These are phyloP conservation scores for Anguilla japonica DNA, from an alignment of 2,113 vertebrate species.

Conservation along the genomic window DNA sequence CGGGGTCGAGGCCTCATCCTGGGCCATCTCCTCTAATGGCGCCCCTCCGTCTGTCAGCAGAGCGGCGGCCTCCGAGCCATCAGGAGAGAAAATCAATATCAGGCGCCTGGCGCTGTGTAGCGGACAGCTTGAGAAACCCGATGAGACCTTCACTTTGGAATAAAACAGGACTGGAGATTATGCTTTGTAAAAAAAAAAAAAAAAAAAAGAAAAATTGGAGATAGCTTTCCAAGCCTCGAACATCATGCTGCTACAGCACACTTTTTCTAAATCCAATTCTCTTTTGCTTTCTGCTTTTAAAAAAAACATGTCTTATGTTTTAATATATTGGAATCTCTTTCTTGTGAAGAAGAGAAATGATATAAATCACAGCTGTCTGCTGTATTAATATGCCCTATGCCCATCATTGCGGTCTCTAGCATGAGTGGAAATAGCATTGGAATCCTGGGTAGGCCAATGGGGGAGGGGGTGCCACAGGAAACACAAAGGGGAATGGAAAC, in stretches of 20 bases:
- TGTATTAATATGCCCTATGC: not conserved
- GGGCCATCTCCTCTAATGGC: not conserved
- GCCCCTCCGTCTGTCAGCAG: not conserved
- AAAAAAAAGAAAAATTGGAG: not conserved
- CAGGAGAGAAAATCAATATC: constrained; percentile 3
- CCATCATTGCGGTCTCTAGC: not conserved
- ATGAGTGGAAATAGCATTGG: not conserved
- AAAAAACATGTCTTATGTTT: not conserved
- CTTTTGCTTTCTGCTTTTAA: no score
- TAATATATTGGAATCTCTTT: not conserved
- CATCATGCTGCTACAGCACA: not conserved
- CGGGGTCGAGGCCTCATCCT: not conserved
- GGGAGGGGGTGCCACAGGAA: not conserved
- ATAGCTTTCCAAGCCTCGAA: not conserved
- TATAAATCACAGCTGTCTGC: not conserved
- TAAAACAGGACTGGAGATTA: not conserved
- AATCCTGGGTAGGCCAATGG: not conserved
- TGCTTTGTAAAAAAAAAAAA: not conserved
- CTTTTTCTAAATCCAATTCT: not conserved
- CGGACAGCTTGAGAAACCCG: not conserved
- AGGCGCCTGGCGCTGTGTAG: not conserved
- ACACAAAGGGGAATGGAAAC: not conserved
- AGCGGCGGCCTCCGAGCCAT: not conserved
- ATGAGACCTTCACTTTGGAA: not conserved
- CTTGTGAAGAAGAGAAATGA: not conserved